Conservation (phyloP, 2,113 vertebrate genomes). For the Psophia crepitans region DNA sequence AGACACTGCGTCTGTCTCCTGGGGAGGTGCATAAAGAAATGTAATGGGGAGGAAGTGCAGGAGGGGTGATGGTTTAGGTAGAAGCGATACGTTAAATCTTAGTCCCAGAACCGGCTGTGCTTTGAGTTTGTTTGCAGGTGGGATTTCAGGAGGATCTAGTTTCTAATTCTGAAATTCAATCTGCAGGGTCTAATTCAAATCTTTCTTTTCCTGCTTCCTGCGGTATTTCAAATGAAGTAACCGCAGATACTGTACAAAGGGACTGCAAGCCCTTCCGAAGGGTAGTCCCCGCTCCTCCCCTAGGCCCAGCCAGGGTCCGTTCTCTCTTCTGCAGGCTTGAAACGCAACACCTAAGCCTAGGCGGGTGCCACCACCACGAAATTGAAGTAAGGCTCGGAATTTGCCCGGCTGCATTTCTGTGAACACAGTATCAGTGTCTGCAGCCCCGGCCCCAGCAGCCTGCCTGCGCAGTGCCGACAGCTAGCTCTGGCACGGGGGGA, state of each 20-base stretch:
- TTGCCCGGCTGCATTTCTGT: accelerated
- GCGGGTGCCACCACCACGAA: background rate
- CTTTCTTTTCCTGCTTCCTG: background rate
- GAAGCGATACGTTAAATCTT: accelerated
- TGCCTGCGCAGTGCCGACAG: accelerated
- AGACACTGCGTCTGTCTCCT: background rate
- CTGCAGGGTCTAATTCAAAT: background rate
- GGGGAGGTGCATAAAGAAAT: background rate
- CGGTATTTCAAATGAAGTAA: background rate
- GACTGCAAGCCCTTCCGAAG: background rate
- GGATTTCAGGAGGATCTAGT: background rate
- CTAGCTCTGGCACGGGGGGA: accelerated
- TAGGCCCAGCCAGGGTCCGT: background rate
- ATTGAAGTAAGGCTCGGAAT: background rate
- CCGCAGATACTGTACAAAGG: background rate
- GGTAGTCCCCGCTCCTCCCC: background rate
- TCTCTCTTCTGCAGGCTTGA: background rate
- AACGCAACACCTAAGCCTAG: background rate
- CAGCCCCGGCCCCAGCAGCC: accelerated
- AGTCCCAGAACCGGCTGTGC: background rate
- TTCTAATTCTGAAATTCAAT: background rate
- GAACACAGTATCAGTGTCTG: accelerated
- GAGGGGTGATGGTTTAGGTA: background rate
- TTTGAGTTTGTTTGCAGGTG: background rate
- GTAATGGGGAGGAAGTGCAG: background rate